Conservation (phyloP, 2,113 vertebrate genomes). For the Seriola rivoliana region DNA sequence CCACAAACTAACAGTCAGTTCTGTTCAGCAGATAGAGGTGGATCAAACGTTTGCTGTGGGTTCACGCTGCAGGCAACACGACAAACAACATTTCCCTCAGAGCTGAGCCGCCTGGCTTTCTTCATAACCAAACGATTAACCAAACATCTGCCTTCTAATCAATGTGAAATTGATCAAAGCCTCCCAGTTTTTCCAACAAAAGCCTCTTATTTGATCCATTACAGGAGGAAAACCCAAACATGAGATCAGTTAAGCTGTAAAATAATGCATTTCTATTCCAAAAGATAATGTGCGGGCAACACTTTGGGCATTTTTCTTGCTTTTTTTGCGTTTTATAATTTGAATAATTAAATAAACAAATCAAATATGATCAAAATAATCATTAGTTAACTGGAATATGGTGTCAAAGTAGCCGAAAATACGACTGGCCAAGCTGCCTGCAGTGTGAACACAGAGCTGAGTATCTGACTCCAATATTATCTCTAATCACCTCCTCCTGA, state of each 20-base stretch:
- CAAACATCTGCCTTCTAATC: not conserved
- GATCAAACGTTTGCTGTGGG: no score
- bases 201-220: no score
- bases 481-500: not conserved
- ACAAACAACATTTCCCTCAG: no score
- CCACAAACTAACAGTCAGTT: not conserved
- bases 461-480: not conserved
- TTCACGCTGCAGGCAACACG: conserved; percentile 20
- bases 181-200: no score
- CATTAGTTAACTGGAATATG: not conserved
- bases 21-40: not conserved
- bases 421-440: not conserved
- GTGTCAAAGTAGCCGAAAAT: not conserved
- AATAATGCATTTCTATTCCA: no score
- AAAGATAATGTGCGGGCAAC: no score
- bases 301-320: no score
- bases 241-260: no score
- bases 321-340: not conserved
- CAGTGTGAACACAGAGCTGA: conserved; percentile 4
- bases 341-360: not conserved
- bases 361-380: not conserved
- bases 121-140: not conserved
- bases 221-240: no score
- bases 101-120: not conserved
- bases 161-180: no score